phyloP scores from a whole-genome alignment of 2,888 invertebrate genomes.

The Conomelus anceps region DNA sequence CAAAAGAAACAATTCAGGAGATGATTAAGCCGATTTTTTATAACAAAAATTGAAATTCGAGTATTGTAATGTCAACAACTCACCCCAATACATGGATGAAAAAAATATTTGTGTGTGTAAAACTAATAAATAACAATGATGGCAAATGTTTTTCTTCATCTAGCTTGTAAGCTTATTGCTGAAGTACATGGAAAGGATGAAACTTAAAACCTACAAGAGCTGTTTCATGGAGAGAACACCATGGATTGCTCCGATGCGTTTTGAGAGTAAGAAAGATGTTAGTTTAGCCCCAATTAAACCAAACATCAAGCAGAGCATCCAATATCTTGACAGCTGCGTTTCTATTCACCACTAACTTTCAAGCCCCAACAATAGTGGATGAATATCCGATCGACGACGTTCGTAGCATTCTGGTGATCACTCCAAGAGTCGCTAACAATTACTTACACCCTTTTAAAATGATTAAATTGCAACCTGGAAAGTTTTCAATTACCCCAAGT shows the following conservation, averaged over 20 bases:
- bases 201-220: not conserved
- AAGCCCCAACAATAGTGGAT: not conserved
- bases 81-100: not conserved
- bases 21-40: not conserved
- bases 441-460: not conserved
- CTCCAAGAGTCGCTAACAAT: not conserved
- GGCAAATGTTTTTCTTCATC: not conserved
- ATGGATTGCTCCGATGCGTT: not conserved
- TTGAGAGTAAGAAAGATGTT: not conserved
- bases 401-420: not conserved
- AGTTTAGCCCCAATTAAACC: not conserved
- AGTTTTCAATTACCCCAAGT: conserved; percentile 15
- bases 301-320: no score
- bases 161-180: not conserved
- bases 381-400: not conserved
- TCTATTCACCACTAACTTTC: not conserved
- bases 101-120: not conserved
- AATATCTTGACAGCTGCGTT: no score
- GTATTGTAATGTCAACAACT: not conserved
- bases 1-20: not conserved
- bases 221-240: not conserved
- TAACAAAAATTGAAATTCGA: not conserved
- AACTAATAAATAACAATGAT: not conserved
- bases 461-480: conserved; percentile 24
- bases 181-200: not conserved